Base-by-base conservation (phyloP, 2,113 vertebrate species). In the Pagrus major region DNA sequence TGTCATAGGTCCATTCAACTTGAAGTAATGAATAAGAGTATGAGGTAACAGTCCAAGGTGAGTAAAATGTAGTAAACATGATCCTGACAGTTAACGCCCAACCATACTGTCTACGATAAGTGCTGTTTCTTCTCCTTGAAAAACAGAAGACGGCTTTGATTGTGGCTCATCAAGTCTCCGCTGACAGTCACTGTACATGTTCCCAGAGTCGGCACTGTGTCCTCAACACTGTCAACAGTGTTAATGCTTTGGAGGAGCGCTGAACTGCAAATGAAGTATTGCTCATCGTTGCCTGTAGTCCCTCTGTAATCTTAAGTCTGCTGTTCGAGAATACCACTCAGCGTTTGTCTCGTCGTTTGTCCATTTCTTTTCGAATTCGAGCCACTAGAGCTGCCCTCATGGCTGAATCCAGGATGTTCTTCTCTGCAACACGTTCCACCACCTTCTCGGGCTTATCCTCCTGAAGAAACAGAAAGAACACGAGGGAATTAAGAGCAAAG, bases 371-470 rank as follows among this genome's bases (percentile, higher is more conserved):
- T 80, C 77, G 93, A 84, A 98, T 89, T 9, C 97, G 95, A 56
- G 90, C 78, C 82, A 92, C 91, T 84, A 98, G 92, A 60, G 95
- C 96, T 16, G 95, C 94, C 65, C 83, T 95, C 96, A 98, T 95
- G 67, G 94, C 88, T 4, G 92, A 78, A 64, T 97, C 96, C 90
- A 98, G 89, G 67, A 92, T 90, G 33, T 96, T 97, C 76, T 93
- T 95, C 71, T 93, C 88, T 6, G 95, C 95, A 6, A 98, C 95
- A 41, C 93, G 92, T 66, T 96, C 90, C 27, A 94, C 96, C 74
- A 98, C 95, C 73, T 89, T 94, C 85, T 93, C 93, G 1, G 97
- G 96, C 44, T 96, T 94, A 78, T 97, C 96, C 23, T 95, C 96
- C 97, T 97, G n/a, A 21, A 41, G 6, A 86, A 41, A 87, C 20